Base-by-base conservation (phyloP, 2,888 invertebrate species). In the Saturnia pavonia region DNA sequence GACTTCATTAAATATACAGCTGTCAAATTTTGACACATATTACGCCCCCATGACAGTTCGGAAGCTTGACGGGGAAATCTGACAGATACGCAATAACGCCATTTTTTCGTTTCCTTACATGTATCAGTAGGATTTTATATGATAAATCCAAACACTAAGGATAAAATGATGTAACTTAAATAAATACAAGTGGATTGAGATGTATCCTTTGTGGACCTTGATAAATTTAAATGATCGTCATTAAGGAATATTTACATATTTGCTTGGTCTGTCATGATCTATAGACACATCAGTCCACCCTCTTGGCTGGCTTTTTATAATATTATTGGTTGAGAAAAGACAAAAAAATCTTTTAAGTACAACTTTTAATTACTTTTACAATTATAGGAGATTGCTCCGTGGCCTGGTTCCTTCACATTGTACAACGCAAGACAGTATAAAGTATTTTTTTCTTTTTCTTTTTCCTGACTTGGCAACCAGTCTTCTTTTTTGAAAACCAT, bases 21-120 rank as follows among this genome's bases (percentile, higher is more conserved):
- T 77, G 81, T 84, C 80, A 80, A 60, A 71, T 76, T 80, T 76
- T 83, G 85, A 85, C 85, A 83, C 76, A 77, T 82, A 85, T 85
- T 84, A 78, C 81, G 78, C 1, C 75, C 75, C 78, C 77, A 72
- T 83, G 85, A 84, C 85, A 83, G 82, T 79, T 80, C 68, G 72
- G 72, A 76, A 79, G 79, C 82, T 79, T 79, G 76, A 77, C 78
- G 77, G 74, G 74, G 81, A 74, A 74, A 81, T 81, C 82, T 84
- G 83, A 77, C 27, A 60, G 57, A 60, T 60, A 69, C 74, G 77
- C 74, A 76, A 81, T 78, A 79, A 60, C 27, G 76, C 69, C 71
- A 68, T 68, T 69, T 71, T 69, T 70, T 71, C 69, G 70, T 72
- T 72, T 63, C 43, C 40, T 42, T 70, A 42, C 16, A 69, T 42